Evolutionary conservation across 2,888 invertebrate species (phyloP), one percentile per base, ranked within the genome.

Genomic region (Gastracanthus pulcherrimus): DNA sequence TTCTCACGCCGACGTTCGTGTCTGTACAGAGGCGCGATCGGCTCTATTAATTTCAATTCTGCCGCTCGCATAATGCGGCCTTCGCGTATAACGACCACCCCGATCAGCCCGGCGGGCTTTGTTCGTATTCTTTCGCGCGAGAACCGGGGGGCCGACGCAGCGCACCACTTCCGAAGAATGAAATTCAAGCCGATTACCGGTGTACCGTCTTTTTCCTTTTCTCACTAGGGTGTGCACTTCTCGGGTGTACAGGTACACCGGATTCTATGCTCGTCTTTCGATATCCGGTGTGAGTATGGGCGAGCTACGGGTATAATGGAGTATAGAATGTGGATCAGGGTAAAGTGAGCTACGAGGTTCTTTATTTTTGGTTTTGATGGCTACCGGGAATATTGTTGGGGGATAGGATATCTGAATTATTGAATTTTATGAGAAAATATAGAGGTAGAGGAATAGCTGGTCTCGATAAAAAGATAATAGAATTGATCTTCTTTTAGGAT

Each of bases 41-140:
- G 29, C 55, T 55, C 76, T 41, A 72, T 81, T 76, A 81, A 77
- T 81, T 76, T 77, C 71, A 60, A 66, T 71, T 34, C 55, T 23
- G 48, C 71, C 34, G 41, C 34, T n/a, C n/a, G 26, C 19, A n/a
- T 51, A 66, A 74, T 38, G 45, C 45, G 26, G 19, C n/a, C 67
- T 41, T 36, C 19, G 9, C 5, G 31, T 13, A 19, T 55, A 64
- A 71, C 71, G 64, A 71, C 51, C 23, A 78, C 62, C 71, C 62
- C 19, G 41, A 34, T 62, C 23, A n/a, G 48, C 48, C n/a, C n/a
- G n/a, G 23, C 9, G 58, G 58, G 45, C 66, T 67, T 67, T 60
- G 36, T 55, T 71, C 71, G 45, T 58, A 38, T 34, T 29, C 16
- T 34, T 66, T 36, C 29, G 62, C 1, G n/a, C 26, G 5, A 34